Evolutionary conservation across 2,113 vertebrate genomes (phyloP), one percentile per base, ranked within the genome.

Genomic region (Lampris incognitus): DNA sequence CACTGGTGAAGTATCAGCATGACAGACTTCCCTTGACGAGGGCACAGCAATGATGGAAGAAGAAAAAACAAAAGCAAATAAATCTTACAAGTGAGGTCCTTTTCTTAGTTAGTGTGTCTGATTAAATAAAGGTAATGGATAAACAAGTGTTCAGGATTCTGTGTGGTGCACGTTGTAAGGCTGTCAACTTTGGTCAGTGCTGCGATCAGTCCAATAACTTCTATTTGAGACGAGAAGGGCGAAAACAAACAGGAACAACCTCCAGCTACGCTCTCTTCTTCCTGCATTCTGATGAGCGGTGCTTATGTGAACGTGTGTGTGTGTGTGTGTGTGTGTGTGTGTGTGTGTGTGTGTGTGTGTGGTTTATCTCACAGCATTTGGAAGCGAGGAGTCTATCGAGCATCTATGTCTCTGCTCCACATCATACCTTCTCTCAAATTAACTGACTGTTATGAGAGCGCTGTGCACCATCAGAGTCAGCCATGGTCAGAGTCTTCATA

Each of bases 1-100:
- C 48, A 77, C 41, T 44, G 42, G 60, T 69, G 61, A 67, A 67
- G 48, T 51, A 48, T 66, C 66, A 71, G 41, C 52, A 62, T 39
- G 62, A 63, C 36, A 46, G 44, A 46, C 7, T 7, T 46, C 7
- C 44, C 44, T 46, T 2, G 44, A 46, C 44, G 7, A 46, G 7
- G 44, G 7, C 44, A 46, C 44, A 46, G 44, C 44, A 46, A 46
- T 46, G 44, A 7, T 46, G 24, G 24, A 24, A 24, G 24, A 24
- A 24, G 24, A 24, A 24, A 24, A 24, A 24, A 24, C 24, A 24
- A 24, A 24, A 24, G 24, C 24, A 24, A 46, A 46, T 46, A 46
- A 46, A 4, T 46, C 7, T 46, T 4, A 7, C 44, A 46, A 46
- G 44, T 46, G 7, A 46, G 44, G 7, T 3, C 50, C 50, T 10